Evolutionary conservation across 2,888 invertebrate genomes (phyloP).

Genomic region (Volucella bombylans): DNA sequence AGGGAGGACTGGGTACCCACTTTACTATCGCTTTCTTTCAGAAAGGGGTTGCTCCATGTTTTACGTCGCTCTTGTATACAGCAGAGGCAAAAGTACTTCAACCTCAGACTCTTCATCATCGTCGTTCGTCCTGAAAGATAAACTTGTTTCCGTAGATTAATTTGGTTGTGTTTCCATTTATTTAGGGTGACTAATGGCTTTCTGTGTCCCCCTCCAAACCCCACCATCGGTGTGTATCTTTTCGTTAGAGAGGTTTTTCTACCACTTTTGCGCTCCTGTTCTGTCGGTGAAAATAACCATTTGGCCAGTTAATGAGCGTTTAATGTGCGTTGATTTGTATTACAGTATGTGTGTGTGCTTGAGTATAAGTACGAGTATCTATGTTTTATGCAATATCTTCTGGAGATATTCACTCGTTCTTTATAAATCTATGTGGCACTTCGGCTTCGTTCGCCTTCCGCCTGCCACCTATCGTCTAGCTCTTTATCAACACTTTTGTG

Average conservation of each 20-base stretch:
- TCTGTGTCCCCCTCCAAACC: conserved; percentile 23
- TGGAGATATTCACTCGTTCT: conserved; percentile 18
- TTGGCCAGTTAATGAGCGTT: conserved; percentile 75
- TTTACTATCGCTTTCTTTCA: conserved; percentile 4
- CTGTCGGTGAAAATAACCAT: conserved; percentile 66
- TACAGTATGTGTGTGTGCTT: conserved; percentile 44
- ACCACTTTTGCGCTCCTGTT: conserved; percentile 23
- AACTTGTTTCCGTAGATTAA: conserved; percentile 73
- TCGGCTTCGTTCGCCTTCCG: no score
- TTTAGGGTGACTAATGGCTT: conserved; percentile 73
- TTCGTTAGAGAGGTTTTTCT: conserved; percentile 30
- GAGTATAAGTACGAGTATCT: conserved; percentile 41
- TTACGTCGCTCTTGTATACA: background rate
- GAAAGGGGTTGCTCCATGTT: conserved; percentile 26
- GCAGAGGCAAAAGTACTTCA: background rate
- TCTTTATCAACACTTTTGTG: conserved; percentile 61
- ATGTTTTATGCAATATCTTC: conserved; percentile 31
- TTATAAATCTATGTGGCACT: background rate
- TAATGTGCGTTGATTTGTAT: conserved; percentile 74
- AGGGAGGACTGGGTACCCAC: background rate
- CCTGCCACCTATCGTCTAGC: background rate
- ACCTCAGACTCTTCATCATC: background rate
- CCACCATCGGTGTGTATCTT: conserved; percentile 35
- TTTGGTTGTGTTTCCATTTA: conserved; percentile 74
- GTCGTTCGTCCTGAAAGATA: conserved; percentile 47